Evolutionary conservation across 2,113 vertebrate species (phyloP), one percentile per base, ranked within the genome.

Genomic region (Etheostoma cragini): DNA sequence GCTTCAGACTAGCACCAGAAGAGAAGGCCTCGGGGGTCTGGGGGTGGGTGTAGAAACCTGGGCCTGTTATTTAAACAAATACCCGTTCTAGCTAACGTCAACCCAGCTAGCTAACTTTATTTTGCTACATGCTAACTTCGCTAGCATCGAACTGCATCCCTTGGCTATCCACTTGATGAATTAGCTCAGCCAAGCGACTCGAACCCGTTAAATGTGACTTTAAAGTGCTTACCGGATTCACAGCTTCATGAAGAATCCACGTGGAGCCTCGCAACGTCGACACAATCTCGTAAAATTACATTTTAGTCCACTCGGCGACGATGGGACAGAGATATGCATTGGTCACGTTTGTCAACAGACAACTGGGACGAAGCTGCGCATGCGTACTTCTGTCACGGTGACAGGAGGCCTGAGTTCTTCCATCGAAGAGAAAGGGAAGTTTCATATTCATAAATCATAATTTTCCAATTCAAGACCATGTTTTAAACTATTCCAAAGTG

Each of bases 321-420:
- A 42, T n/a, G 67, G 38, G 50, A 78, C 69, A 64, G 73, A 64
- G 68, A 21, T 79, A 21, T 2, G 54, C 50, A 10, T 22, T n/a
- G 65, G 56, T 88, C 83, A 89, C 87, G 30, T 87, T 86, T 91
- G 89, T 90, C 92, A 93, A 92, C 90, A 90, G 58, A 84, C 72
- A 64, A 67, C 58, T 52, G 54, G 3, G 16, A 21, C 6, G 26
- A 0, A 8, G 0, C 0, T 78, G 69, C 88, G 85, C 89, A 3
- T 90, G 91, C 91, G 91, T 80, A 52, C 0, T 46, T 2, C 19
- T 6, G 50, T 61, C 42, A 16, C 0, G 0, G 3, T 50, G 70
- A 22, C 72, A 63, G 16, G 38, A 42, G 38, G n/a, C 30, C 30
- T 30, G 30, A 30, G 30, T 30, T 30, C 30, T 30, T 4, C 30